Evolutionary conservation across 2,113 vertebrate species (phyloP).

Genomic region (Tupaia chinensis): DNA sequence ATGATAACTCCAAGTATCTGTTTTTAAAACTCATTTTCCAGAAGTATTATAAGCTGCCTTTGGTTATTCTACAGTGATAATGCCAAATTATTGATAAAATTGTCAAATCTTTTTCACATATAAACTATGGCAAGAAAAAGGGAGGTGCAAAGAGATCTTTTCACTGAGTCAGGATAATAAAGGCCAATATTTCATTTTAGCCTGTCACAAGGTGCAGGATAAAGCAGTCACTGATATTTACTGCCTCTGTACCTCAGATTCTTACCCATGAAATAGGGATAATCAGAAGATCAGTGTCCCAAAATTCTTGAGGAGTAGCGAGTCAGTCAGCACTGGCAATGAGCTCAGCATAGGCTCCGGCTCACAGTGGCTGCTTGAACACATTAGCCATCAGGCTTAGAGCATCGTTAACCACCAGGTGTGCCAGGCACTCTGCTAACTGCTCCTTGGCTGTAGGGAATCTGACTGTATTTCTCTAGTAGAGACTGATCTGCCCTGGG

Average conservation of each 20-base stretch:
- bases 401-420: neutral
- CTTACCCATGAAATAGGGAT: conserved; percentile 8
- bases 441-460: neutral
- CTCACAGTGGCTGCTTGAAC: neutral
- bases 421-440: neutral
- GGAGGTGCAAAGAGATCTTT: neutral
- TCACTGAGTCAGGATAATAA: conserved; percentile 5
- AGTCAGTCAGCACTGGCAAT: neutral
- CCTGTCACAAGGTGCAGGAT: neutral
- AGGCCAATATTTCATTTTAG: conserved; percentile 2
- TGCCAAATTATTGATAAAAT: neutral
- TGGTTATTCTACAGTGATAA: neutral
- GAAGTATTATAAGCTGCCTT: neutral
- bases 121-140: neutral
- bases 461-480: neutral
- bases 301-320: neutral
- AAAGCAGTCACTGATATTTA: neutral
- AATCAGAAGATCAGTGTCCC: neutral
- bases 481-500: neutral
- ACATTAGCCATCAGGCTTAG: neutral
- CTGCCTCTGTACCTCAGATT: neutral
- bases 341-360: neutral
- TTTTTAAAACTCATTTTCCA: conserved; percentile 44
- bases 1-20: conserved; percentile 18
- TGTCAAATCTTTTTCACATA: conserved; percentile 25